phyloP scores from a whole-genome alignment of 1,140 invertebrate species.

The Papilio helenus region DNA sequence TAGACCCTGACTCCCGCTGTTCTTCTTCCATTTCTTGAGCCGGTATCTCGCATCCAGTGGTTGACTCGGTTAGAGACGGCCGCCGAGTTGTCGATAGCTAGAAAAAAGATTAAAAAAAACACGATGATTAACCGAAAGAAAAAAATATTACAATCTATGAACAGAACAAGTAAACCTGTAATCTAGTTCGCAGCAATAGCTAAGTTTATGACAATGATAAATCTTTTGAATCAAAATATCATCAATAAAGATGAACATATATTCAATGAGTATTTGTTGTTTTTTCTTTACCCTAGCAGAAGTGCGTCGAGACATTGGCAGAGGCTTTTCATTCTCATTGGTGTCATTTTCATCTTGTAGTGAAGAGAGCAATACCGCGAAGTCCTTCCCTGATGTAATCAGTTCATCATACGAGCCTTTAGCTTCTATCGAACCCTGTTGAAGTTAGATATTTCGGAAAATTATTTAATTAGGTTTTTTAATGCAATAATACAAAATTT shows the following conservation, averaged over 20 bases:
- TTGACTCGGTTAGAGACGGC: slow-evolving; percentile 69
- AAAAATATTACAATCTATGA: not conserved
- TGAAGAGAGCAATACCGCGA: slow-evolving; percentile 85
- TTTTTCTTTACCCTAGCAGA: slow-evolving; percentile 62
- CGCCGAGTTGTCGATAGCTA: slow-evolving; percentile 72
- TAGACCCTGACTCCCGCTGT: slow-evolving; percentile 80
- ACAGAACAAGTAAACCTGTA: not conserved
- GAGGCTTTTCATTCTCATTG: slow-evolving; percentile 61
- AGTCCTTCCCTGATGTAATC: slow-evolving; percentile 84
- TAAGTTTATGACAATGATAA: too few relatives aligned
- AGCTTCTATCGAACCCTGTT: slow-evolving; percentile 78
- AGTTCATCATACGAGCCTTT: slow-evolving; percentile 84
- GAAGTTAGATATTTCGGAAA: slow-evolving; percentile 5
- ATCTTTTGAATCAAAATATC: too few relatives aligned
- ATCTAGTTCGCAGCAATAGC: too few relatives aligned
- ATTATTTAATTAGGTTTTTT: too few relatives aligned
- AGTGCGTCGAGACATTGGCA: slow-evolving; percentile 67
- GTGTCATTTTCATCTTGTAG: slow-evolving; percentile 74
- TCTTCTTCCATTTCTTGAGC: slow-evolving; percentile 80
- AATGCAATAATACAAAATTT: too few relatives aligned
- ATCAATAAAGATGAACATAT: too few relatives aligned
- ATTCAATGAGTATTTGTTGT: not conserved
- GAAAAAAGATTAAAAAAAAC: not conserved
- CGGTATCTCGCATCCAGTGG: slow-evolving; percentile 61
- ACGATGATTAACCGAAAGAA: not conserved